Percentiles rank a stretch among this genome's conserved stretches.
phyloP scores from a whole-genome alignment of 2,888 invertebrate genomes.

The Choristoneura rosaceana region DNA sequence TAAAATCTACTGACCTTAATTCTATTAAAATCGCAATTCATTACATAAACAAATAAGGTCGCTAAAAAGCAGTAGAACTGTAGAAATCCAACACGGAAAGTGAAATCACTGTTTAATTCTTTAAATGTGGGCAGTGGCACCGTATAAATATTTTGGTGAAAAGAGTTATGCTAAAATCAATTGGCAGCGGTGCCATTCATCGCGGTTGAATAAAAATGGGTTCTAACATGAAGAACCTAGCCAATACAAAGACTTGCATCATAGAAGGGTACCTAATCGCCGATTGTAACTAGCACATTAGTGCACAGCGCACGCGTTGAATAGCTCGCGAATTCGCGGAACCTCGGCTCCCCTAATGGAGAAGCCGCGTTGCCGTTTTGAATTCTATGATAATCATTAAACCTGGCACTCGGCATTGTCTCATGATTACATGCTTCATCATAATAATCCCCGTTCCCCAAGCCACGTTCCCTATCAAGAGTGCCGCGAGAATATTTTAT shows the following conservation, averaged over 20 bases:
- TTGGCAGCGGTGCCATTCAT: not conserved
- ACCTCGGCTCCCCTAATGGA: conserved; percentile 49
- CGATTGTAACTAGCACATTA: conserved; percentile 51
- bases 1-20: conserved; percentile 11
- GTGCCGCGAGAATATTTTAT: conserved; percentile 23
- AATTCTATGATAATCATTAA: conserved; percentile 43
- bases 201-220: not conserved
- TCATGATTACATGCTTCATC: conserved; percentile 34
- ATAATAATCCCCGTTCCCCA: conserved; percentile 15
- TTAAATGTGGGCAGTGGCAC: conserved; percentile 15
- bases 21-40: conserved; percentile 1
- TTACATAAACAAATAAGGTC: conserved; percentile 16
- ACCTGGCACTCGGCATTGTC: conserved; percentile 40
- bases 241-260: conserved; percentile 47
- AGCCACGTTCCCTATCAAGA: conserved; percentile 20
- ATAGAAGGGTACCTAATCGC: conserved; percentile 55
- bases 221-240: not conserved
- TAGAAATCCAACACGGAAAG: conserved; percentile 27
- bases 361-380: conserved; percentile 26
- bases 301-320: conserved; percentile 17
- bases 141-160: conserved; percentile 17
- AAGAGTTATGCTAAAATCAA: conserved; percentile 16
- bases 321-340: conserved; percentile 51
- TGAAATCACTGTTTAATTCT: conserved; percentile 17
- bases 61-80: conserved; percentile 9